Evolutionary conservation across 2,888 invertebrate genomes (phyloP).

Genomic region (Spilarctia lutea): DNA sequence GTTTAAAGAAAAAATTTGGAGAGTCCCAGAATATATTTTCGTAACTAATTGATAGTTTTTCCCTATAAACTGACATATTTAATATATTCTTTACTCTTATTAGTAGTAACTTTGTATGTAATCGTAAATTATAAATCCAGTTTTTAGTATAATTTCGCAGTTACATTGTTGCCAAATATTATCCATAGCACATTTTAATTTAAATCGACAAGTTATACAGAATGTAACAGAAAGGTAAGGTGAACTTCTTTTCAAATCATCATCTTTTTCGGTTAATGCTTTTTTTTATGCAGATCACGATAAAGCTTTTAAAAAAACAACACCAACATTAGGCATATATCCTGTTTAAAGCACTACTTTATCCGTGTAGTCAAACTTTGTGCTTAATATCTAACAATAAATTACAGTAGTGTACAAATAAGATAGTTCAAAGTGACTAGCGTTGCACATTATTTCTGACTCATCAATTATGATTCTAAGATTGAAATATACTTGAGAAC

Average conservation of each 20-base stretch:
- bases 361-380: too few species aligned
- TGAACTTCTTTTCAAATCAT: background rate
- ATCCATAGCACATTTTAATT: background rate
- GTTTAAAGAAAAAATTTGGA: background rate
- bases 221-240: background rate
- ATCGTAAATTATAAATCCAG: background rate
- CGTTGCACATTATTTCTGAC: too few species aligned
- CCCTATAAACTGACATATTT: background rate
- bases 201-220: background rate
- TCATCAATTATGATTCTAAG: too few species aligned
- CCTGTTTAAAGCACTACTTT: too few species aligned
- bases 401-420: too few species aligned
- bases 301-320: too few species aligned
- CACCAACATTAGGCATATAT: too few species aligned
- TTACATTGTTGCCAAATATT: background rate
- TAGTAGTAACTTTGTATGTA: background rate
- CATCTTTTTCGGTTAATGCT: background rate
- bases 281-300: too few species aligned
- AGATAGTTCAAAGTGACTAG: too few species aligned
- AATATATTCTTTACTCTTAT: background rate
- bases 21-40: background rate
- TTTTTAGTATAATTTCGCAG: conserved; percentile 3
- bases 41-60: background rate
- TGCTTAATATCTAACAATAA: too few species aligned
- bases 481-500: too few species aligned